Evolutionary conservation across 2,888 invertebrate species (phyloP).

Genomic region (Zeuzera pyrina): DNA sequence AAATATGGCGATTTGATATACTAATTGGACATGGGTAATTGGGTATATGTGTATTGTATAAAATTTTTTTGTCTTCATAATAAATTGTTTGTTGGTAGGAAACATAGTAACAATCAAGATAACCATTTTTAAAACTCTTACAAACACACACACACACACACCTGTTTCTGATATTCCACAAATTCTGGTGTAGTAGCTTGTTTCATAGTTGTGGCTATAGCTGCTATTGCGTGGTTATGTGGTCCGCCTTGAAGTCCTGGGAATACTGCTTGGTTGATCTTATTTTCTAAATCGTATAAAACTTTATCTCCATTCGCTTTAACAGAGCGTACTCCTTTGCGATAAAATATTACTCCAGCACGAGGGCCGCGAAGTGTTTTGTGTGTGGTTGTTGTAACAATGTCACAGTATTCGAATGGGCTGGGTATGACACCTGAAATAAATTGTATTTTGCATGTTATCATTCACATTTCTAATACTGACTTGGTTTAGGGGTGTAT

Average conservation of each 20-base stretch:
- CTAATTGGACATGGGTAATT: background rate
- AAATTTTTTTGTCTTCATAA: no score
- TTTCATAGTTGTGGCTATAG: slow-evolving; percentile 94
- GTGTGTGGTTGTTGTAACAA: slow-evolving; percentile 96
- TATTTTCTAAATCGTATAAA: slow-evolving; percentile 89
- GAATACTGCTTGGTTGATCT: slow-evolving; percentile 92
- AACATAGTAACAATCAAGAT: no score
- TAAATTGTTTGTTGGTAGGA: no score
- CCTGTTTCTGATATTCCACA: slow-evolving; percentile 87
- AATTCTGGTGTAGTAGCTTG: slow-evolving; percentile 89
- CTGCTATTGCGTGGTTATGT: slow-evolving; percentile 97
- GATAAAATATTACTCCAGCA: slow-evolving; percentile 93
- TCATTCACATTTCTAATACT: background rate
- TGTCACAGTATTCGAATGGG: slow-evolving; percentile 92
- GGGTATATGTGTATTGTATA: no score
- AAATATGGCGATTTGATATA: no score
- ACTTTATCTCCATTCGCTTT: slow-evolving; percentile 87
- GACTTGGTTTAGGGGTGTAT: no score
- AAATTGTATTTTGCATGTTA: slow-evolving; percentile 1
- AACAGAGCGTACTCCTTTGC: slow-evolving; percentile 87
- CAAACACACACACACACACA: slow-evolving; percentile 18
- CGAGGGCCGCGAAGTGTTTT: slow-evolving; percentile 92
- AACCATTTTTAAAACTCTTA: no score
- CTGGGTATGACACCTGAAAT: slow-evolving; percentile 81
- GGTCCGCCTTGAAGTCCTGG: slow-evolving; percentile 98